Evolutionary conservation across 2,888 invertebrate genomes (phyloP), one percentile per base, ranked within the genome.

Genomic region (Timema cristinae): DNA sequence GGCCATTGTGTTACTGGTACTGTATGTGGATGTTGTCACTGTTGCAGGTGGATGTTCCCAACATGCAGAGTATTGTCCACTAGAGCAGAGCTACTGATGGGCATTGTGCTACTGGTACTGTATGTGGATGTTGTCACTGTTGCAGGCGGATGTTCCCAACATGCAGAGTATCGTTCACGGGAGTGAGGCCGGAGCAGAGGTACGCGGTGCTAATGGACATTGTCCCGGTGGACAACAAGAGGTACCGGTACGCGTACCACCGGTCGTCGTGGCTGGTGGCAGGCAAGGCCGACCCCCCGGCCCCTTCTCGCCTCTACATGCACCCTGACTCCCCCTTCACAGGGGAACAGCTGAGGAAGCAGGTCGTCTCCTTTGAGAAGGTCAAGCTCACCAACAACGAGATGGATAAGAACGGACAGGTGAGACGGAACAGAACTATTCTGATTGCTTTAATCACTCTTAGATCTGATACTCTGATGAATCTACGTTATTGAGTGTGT

Each of bases 351-450:
- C 89, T 98, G 79, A 89, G 93, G 81, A 97, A 97, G 84, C 97
- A 97, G 85, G 95, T 97, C 81, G 94, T 98, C 80, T 96, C 97
- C 78, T 98, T 98, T 85, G 98, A 98, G 85, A 98, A 98, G 86
- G 94, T 97, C 83, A 98, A 98, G 84, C 89, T 98, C 79, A 98
- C 98, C 81, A 98, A 98, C 85, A 98, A 98, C 84, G 97, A 97
- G 84, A 93, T 97, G 92, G 96, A 96, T 83, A 94, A 94, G 81
- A 92, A 93, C 79, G 96, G 95, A 82, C 95, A 97, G 87, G 96
- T 96, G 83, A 88, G 90, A 5, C 10, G 8, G 11, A 4, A 32
- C 67, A 67, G 16, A 9, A 32, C 48, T 9, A 11, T 51, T 56
- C 56, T 32, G 32, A 32, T 32, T 32, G 32, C 4, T 32, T 32